phyloP scores from a whole-genome alignment of 2,888 invertebrate genomes.

The Drosophila birchii region DNA sequence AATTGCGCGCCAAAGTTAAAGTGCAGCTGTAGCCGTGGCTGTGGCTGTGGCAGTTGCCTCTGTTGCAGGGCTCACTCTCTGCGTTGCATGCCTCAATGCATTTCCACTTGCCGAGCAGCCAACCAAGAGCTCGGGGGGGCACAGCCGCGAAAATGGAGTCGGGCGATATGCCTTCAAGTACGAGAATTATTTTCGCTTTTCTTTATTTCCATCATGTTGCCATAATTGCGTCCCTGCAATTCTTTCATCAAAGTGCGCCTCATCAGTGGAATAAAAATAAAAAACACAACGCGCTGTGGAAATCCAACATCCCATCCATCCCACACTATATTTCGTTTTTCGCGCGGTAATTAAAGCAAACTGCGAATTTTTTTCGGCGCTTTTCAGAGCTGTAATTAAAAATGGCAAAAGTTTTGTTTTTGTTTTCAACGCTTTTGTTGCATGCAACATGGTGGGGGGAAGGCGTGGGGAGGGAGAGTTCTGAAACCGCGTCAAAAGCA shows the following conservation, averaged over 20 bases:
- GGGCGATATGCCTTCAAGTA: constrained; percentile 72
- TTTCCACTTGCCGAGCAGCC: constrained; percentile 75
- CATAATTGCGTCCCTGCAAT: constrained; percentile 74
- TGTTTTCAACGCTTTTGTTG: constrained; percentile 41
- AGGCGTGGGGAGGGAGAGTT: neutral
- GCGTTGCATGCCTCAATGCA: constrained; percentile 73
- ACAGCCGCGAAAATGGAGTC: constrained; percentile 59
- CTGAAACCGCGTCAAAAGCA: constrained; percentile 78
- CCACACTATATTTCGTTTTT: constrained; percentile 16
- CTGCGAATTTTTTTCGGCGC: constrained; percentile 73
- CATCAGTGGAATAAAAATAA: constrained; percentile 61
- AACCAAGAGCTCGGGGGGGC: constrained; percentile 60
- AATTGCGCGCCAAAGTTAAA: constrained; percentile 41
- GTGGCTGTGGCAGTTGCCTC: constrained; percentile 19
- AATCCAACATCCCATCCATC: constrained; percentile 9
- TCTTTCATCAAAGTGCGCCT: constrained; percentile 78
- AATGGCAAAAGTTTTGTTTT: constrained; percentile 65
- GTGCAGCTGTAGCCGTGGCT: constrained; percentile 40
- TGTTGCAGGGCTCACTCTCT: constrained; percentile 20
- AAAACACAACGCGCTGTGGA: constrained; percentile 12
- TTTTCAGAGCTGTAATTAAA: constrained; percentile 79
- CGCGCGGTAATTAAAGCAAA: constrained; percentile 75
- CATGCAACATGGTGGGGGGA: constrained; percentile 46
- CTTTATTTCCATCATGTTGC: constrained; percentile 74
- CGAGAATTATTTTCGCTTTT: constrained; percentile 67